Evolutionary conservation across 1,140 invertebrate genomes (phyloP), one percentile per base, ranked within the genome.

Genomic region (Drosophila ercepeae): DNA sequence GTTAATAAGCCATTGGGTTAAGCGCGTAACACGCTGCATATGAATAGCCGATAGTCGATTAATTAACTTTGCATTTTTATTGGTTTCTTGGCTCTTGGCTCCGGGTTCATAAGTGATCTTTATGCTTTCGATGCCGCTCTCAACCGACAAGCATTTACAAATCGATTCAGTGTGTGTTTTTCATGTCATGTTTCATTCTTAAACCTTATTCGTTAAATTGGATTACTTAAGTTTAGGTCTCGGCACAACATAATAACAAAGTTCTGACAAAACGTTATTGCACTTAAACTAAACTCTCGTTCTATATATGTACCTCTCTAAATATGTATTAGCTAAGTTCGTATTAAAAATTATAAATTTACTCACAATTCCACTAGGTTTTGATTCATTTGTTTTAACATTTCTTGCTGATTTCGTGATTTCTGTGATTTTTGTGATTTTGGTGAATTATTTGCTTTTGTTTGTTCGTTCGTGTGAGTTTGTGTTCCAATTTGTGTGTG

Each of bases 31-130:
- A 52, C 61, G 59, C 73, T 46, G 59, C 77, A 71, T 71, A 42
- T 29, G n/a, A 53, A 34, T n/a, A 45, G n/a, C n/a, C n/a, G 18
- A 41, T 58, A 19, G 52, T 49, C 45, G n/a, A 58, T 86, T 84
- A 69, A 84, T 86, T 84, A 84, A 84, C 79, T 86, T 84, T 84
- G 81, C 76, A 76, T 76, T 84, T 79, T 84, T 84, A 83, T 83
- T 86, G 72, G 60, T 68, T 63, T 74, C 41, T 29, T 23, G 46
- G n/a, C n/a, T n/a, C n/a, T 55, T 57, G 48, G 16, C 39, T 74
- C 36, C 50, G 32, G 32, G 18, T 34, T 67, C 44, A 27, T 29
- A 32, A 8, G 39, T 25, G 32, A 64, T 50, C 36, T 50, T 39
- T 42, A 14, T 59, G 34, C 42, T 67, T n/a, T n/a, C n/a, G n/a